Evolutionary conservation across 2,888 invertebrate genomes (phyloP), one percentile per base, ranked within the genome.

Genomic region (Watsonalla cultraria): DNA sequence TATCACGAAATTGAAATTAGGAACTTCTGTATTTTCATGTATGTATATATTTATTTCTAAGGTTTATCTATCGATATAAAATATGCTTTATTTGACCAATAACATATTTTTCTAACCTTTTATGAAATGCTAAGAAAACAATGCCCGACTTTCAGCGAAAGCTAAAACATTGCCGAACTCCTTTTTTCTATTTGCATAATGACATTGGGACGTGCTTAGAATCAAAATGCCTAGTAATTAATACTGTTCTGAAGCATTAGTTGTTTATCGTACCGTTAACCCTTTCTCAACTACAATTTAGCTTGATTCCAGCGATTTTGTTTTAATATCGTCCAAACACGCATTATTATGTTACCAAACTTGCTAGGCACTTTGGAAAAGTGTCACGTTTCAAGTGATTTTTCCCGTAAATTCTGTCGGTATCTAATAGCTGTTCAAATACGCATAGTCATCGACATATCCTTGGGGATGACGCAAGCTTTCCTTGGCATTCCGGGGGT

Each of bases 401-500:
- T 53, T 55, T 56, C 53, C 42, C 45, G 13, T 47, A 52, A 53
- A 56, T 37, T 51, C 51, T 52, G 51, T 15, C 54, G 51, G 60
- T 56, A 57, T 64, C 57, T 69, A 65, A 69, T 65, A 65, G 65
- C 57, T 60, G 56, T 62, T 63, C 61, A 57, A 62, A 66, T 60
- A 65, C 59, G 59, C 53, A 55, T 58, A 53, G 54, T 58, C 51
- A 57, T 64, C 47, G 34, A 48, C 13, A 48, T 48, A 34, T 48
- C 62, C 64, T 60, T 65, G 35, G 57, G 62, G 63, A 56, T 70
- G 70, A 65, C 61, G 66, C 60, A 58, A 59, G 52, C 59, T 65
- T 24, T 61, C 67, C 66, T 56, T 68, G 66, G 61, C 69, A 70
- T 72, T 74, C 63, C 65, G 59, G 49, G 59, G 55, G 62, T 57